These are phyloP conservation scores for Sycophaga agraensis DNA, from an alignment of 1,140 invertebrate genomes.

Conservation along the genomic window DNA sequence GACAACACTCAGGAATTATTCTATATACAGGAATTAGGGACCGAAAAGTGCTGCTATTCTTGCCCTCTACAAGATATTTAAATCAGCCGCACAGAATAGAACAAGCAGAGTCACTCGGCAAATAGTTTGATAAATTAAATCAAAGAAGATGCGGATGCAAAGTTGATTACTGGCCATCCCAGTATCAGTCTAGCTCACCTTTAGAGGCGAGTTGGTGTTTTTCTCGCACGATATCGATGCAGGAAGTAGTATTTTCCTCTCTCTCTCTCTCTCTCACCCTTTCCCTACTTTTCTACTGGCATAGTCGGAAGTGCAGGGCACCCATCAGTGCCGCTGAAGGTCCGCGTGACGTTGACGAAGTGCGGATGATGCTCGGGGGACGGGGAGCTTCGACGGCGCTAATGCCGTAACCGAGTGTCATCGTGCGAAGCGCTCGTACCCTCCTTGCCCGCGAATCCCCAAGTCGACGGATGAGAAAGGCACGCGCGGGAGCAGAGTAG, in stretches of 20 bases:
- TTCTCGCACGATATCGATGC: no score
- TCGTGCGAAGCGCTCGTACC: constrained; percentile 37
- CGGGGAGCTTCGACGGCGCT: constrained; percentile 36
- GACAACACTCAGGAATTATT: no score
- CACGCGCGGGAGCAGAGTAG: constrained; percentile 1
- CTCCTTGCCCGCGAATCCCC: constrained; percentile 25
- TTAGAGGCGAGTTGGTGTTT: no score
- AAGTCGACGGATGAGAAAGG: constrained; percentile 23
- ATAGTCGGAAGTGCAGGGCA: neutral
- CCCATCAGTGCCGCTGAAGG: constrained; percentile 27
- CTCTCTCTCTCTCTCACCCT: neutral
- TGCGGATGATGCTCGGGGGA: constrained; percentile 29
- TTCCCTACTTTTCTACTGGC: constrained; percentile 24
- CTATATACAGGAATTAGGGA: no score
- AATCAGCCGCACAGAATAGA: no score
- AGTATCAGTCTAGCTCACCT: no score
- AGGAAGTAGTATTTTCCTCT: neutral
- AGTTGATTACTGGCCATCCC: no score
- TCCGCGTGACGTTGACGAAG: constrained; percentile 47
- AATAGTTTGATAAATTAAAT: constrained; percentile 15
- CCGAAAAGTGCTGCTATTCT: no score
- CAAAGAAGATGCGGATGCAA: no score
- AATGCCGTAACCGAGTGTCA: constrained; percentile 51
- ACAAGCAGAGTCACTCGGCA: no score
- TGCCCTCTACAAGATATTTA: no score